Evolutionary conservation across 2,113 vertebrate species (phyloP).

Genomic region (Gobio gobio): DNA sequence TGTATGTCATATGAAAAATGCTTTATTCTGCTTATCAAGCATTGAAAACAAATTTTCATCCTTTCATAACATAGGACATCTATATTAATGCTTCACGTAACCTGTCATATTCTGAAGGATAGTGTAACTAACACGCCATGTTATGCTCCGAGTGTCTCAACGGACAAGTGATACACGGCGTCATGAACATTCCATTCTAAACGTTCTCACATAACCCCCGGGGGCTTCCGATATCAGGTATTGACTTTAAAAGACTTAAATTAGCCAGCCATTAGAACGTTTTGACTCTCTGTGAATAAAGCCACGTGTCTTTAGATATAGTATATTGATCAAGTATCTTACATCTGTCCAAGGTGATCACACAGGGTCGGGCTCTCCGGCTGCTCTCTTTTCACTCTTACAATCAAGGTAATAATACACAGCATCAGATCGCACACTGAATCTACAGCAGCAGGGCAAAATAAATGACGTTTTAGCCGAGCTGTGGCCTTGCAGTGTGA

Average conservation of each 20-base stretch:
- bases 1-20: background rate
- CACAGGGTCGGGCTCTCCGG: constrained; percentile 73
- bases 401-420: constrained; percentile 56
- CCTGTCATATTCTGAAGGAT: constrained; percentile 24
- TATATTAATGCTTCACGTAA: background rate
- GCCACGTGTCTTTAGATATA: constrained; percentile 9
- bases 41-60: background rate
- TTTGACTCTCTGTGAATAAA: constrained; percentile 24
- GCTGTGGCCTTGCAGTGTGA: constrained; percentile 1
- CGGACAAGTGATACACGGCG: constrained; percentile 67
- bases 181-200: constrained; percentile 74
- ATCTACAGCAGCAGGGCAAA: background rate
- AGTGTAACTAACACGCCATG: constrained; percentile 33
- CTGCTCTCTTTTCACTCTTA: constrained; percentile 79
- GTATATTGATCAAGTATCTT: constrained; percentile 50
- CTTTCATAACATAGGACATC: background rate
- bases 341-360: constrained; percentile 76
- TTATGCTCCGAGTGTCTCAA: constrained; percentile 15
- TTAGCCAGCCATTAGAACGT: constrained; percentile 47
- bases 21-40: background rate
- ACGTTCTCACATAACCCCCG: constrained; percentile 69
- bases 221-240: constrained; percentile 70
- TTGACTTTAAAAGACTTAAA: constrained; percentile 73
- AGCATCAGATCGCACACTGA: background rate
- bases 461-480: background rate